Evolutionary conservation across 2,888 invertebrate species (phyloP).

Genomic region (Oligia fasciuncula): DNA sequence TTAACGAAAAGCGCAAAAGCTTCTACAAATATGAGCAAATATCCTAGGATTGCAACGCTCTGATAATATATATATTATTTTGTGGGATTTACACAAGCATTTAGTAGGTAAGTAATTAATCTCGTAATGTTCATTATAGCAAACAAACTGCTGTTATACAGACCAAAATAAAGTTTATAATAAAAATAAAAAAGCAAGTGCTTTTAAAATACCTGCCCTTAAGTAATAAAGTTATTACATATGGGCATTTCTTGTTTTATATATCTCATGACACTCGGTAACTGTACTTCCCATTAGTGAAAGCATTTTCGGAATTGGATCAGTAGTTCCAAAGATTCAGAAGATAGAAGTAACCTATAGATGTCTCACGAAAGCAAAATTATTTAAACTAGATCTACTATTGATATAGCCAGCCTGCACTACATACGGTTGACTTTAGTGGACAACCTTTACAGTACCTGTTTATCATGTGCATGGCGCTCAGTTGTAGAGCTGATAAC

Average conservation of each 20-base stretch:
- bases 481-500: slow-evolving; percentile 29
- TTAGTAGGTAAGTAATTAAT: no score
- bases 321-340: neutral
- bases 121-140: neutral
- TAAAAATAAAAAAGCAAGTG: neutral
- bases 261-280: neutral
- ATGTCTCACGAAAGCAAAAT: neutral
- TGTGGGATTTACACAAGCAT: neutral
- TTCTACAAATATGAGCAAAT: neutral
- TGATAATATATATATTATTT: neutral
- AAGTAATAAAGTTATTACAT: no score
- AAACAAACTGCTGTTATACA: neutral
- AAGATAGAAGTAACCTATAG: neutral
- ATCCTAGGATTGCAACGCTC: neutral
- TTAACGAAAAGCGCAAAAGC: neutral
- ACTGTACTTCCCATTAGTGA: neutral
- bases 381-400: neutral
- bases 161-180: neutral
- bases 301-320: no score
- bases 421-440: no score
- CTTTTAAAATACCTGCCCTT: no score
- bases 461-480: slow-evolving; percentile 43
- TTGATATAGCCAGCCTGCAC: no score
- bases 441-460: neutral
- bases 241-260: neutral